Evolutionary conservation across 2,888 invertebrate genomes (phyloP), one percentile per base, ranked within the genome.

Genomic region (Spatulosminthurus flaviceps): DNA sequence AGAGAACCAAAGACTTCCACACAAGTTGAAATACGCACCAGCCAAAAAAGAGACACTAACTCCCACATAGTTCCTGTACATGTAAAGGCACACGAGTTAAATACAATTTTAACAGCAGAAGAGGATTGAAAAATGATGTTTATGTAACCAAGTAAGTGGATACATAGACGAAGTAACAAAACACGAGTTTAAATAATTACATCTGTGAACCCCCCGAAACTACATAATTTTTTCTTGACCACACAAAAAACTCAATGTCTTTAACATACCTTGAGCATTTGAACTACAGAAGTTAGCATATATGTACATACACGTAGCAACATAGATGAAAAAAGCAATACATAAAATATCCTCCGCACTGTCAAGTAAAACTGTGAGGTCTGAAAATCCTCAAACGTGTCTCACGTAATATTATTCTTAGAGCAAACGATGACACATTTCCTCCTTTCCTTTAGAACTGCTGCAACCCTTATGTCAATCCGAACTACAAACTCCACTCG

Each of bases 211-310:
- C 16, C 51, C 16, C n/a, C 16, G 19, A 51, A 51, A 51, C 16
- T 51, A 51, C 51, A 51, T 51, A 72, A 21, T 41, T 24, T 13
- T 72, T 41, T 72, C 43, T 72, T 43, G 71, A 72, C 43, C 42
- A 43, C 42, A 11, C 51, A 21, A 21, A 43, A 43, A 34, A 43
- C 21, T 43, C 11, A 72, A 72, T 42, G 42, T 43, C 24, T 42
- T 72, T 72, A 72, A 43, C 70, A 70, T 72, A 42, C 71, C 71
- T 42, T 42, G 24, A 22, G 43, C 43, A 72, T 22, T 72, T 72
- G 0, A 42, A 72, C 51, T 11, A 51, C 34, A 34, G 34, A 4
- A 34, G n/a, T n/a, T n/a, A n/a, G n/a, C n/a, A 34, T 34, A 34
- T 34, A 34, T 34, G 34, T 34, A 34, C 34, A 70, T n/a, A 70